Conservation (phyloP, 2,113 vertebrate genomes). For the Irena cyanogastra region DNA sequence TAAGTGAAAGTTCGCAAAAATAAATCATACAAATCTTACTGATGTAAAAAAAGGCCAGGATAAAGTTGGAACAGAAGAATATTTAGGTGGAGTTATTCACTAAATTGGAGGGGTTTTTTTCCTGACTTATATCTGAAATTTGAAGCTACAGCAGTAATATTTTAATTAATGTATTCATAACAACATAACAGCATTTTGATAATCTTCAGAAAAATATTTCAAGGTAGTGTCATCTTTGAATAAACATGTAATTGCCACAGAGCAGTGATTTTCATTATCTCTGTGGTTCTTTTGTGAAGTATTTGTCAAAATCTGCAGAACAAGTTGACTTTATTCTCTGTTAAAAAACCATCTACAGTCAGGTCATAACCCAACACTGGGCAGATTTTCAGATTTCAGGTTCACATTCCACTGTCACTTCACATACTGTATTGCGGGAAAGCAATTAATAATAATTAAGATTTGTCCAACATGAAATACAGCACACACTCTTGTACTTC, state of each 20-base stretch:
- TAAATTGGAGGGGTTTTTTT: neutral
- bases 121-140: neutral
- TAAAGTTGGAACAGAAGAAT: neutral
- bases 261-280: neutral
- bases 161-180: neutral
- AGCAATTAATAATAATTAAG: constrained; percentile 33
- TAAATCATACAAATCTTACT: neutral
- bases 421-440: neutral
- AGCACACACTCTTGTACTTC: neutral
- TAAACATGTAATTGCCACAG: neutral
- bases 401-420: neutral
- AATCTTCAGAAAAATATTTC: neutral
- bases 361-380: neutral
- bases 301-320: neutral
- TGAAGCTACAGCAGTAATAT: neutral
- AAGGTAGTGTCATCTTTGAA: neutral
- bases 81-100: neutral
- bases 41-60: neutral
- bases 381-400: constrained; percentile 48
- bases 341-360: neutral
- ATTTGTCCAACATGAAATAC: constrained; percentile 6
- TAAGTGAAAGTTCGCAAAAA: constrained; percentile 26
- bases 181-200: neutral
- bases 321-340: neutral
- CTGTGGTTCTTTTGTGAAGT: neutral